Conservation (phyloP, 2,113 vertebrate genomes). For the Picathartes gymnocephalus region DNA sequence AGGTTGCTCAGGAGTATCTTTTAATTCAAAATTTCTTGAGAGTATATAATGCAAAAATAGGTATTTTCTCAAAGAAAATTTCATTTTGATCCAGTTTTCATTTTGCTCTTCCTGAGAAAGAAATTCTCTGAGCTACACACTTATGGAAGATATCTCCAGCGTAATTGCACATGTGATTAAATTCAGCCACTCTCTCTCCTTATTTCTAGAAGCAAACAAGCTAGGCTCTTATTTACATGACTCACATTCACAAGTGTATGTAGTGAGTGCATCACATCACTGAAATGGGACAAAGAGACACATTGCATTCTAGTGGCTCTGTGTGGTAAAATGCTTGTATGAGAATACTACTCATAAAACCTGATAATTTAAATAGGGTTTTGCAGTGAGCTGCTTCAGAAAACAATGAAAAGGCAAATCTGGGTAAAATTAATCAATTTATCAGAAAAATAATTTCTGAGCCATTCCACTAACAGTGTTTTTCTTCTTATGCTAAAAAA, state of each 20-base stretch:
- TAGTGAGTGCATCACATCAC: neutral
- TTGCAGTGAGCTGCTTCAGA: neutral
- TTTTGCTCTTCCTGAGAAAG: neutral
- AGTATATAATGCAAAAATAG: neutral
- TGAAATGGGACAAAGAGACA: conserved; percentile 40
- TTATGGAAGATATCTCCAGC: neutral
- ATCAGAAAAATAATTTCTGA: neutral
- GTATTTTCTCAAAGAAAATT: neutral
- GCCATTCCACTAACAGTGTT: neutral
- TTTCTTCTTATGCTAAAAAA: neutral
- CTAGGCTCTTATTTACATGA: neutral
- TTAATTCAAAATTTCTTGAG: neutral
- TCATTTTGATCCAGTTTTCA: neutral
- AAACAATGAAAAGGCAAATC: neutral
- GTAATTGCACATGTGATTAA: neutral
- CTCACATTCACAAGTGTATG: neutral
- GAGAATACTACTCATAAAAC: neutral
- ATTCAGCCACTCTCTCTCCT: neutral
- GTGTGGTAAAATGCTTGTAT: conserved; percentile 13
- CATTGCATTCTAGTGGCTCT: conserved; percentile 57
- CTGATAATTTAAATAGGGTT: neutral
- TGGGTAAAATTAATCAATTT: neutral
- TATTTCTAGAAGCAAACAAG: conserved; percentile 5
- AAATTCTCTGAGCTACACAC: neutral
- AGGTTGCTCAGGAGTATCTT: neutral